phyloP scores from a whole-genome alignment of 2,113 vertebrate species.

The Podarcis raffonei region DNA sequence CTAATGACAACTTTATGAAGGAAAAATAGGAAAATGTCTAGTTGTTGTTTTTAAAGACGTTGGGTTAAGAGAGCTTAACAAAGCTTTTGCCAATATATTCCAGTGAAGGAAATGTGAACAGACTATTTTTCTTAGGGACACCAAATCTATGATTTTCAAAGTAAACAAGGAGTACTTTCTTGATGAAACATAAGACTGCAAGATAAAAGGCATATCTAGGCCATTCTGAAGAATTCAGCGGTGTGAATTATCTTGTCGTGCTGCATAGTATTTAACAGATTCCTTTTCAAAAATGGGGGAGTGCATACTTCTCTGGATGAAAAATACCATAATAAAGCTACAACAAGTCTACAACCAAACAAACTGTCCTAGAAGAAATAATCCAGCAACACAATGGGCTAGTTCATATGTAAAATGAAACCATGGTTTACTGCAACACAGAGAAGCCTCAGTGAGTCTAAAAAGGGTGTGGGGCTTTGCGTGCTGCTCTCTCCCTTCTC shows the following conservation, averaged over 20 bases:
- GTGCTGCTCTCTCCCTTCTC: neutral
- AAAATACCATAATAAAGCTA: neutral
- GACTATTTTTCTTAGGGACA: neutral
- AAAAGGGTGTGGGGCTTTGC: neutral
- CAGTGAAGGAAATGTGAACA: neutral
- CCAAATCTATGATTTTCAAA: neutral
- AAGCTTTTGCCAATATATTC: neutral
- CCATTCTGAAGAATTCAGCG: neutral
- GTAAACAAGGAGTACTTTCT: neutral
- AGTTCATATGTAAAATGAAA: neutral
- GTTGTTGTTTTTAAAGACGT: too few relatives aligned
- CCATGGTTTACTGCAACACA: neutral
- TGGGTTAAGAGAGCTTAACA: neutral
- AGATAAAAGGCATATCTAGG: neutral
- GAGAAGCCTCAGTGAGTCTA: neutral
- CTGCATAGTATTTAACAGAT: slow-evolving; percentile 29
- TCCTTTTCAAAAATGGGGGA: slow-evolving; percentile 33
- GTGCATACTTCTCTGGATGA: neutral
- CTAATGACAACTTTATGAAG: neutral
- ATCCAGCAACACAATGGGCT: neutral
- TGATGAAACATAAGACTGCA: neutral
- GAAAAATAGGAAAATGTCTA: neutral
- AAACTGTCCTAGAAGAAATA: neutral
- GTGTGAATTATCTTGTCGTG: too few relatives aligned
- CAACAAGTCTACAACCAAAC: neutral